Evolutionary conservation across 2,888 invertebrate species (phyloP), one percentile per base, ranked within the genome.

Genomic region (Patella pellucida): DNA sequence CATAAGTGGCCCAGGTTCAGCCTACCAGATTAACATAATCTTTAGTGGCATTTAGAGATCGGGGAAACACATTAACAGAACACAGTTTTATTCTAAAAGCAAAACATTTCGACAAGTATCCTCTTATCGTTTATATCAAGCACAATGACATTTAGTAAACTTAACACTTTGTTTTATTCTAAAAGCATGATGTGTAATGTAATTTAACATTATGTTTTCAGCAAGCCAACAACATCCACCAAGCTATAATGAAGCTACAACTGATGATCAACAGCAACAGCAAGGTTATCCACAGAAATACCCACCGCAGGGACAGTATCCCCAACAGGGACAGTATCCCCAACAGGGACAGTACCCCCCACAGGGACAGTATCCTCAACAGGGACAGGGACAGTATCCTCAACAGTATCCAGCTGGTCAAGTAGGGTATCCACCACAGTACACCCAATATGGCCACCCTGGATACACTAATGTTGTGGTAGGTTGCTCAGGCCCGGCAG

Each of bases 391-490:
- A 11, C 41, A 41, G 52, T 27, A n/a, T 41, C n/a, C 72, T 67
- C n/a, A 12, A 62, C 62, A 56, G 31, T 72, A 72, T 67, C 31
- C 72, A 16, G 71, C 54, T 51, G 52, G 54, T 51, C 71, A 52
- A 19, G 52, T 52, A 16, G 71, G 71, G 16, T 71, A 71, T 52
- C 51, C 52, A 3, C 19, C 54, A 54, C 71, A 71, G 16, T 72
- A 72, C n/a, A 50, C 62, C 31, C 56, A 67, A n/a, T 50, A 31
- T 72, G 72, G 56, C 31, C 50, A 19, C 11, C 62, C 72, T 62
- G 72, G 50, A 62, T 67, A 56, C 41, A 56, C 74, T 56, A 19
- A 74, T 74, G 74, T 52, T 69, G 54, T 23, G 23, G 50, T 52
- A 51, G 9, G 74, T 69, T 4, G n/a, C n/a, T n/a, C n/a, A n/a